Evolutionary conservation across 2,113 vertebrate species (phyloP).

Genomic region (Gallinago paraguaiae): DNA sequence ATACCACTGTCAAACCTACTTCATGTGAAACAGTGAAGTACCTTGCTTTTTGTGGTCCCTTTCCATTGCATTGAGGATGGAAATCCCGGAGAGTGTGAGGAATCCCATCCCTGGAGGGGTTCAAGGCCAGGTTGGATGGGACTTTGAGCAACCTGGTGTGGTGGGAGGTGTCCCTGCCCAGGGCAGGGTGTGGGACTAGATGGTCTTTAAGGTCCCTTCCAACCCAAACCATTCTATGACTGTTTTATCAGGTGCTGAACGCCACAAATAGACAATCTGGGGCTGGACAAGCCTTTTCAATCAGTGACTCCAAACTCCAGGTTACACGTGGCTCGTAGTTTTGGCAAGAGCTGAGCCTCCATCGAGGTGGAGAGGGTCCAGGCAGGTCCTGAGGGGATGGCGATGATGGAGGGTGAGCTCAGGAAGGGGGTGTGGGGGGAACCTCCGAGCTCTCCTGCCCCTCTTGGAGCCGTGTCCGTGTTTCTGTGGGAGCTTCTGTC

Average conservation of each 20-base stretch:
- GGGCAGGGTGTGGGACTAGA: neutral
- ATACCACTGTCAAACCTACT: rapidly evolving
- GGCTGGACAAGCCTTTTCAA: neutral
- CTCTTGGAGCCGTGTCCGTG: neutral
- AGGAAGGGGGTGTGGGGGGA: neutral
- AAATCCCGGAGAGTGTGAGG: neutral
- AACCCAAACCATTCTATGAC: neutral
- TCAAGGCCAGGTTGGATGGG: neutral
- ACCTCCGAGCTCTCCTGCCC: neutral
- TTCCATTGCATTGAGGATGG: neutral
- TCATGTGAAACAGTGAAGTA: neutral
- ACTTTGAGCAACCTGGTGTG: neutral
- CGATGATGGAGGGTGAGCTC: neutral
- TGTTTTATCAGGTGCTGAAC: rapidly evolving
- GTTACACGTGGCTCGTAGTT: neutral
- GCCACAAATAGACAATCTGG: neutral
- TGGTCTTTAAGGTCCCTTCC: neutral
- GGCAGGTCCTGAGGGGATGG: rapidly evolving
- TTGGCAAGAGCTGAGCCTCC: neutral
- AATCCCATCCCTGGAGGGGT: neutral
- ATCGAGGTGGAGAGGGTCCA: neutral
- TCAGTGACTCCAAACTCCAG: neutral
- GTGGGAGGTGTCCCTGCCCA: neutral
- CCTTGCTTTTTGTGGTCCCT: neutral
- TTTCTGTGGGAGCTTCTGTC: neutral